Conservation (phyloP, 1,140 invertebrate genomes). For the Aphelenchoides besseyi region DNA sequence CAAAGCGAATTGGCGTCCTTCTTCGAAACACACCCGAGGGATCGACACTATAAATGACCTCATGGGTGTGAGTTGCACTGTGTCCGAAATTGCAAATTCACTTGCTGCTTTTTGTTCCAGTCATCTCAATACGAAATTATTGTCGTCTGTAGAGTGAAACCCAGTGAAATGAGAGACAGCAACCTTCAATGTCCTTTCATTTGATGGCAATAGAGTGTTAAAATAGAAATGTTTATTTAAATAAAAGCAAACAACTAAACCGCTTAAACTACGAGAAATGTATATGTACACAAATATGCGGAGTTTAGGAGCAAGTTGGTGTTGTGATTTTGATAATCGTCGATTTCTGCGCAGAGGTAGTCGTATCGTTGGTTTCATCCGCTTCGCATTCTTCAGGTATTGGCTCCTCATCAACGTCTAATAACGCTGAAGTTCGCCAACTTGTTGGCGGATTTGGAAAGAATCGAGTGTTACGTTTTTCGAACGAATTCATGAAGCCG, state of each 20-base stretch:
- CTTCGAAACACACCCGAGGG: too few relatives aligned
- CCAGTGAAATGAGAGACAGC: too few relatives aligned
- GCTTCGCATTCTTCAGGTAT: background rate
- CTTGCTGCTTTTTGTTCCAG: too few relatives aligned
- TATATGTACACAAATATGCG: background rate
- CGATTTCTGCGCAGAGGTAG: background rate
- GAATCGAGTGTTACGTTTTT: conserved; percentile 4
- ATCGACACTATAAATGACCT: background rate
- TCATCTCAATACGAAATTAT: background rate
- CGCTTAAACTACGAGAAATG: too few relatives aligned
- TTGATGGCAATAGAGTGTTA: too few relatives aligned
- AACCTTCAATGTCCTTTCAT: too few relatives aligned
- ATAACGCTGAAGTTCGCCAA: background rate
- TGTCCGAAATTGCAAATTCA: too few relatives aligned
- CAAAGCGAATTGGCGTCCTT: too few relatives aligned
- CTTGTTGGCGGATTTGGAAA: background rate
- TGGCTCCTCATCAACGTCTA: conserved; percentile 5
- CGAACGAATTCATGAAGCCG: background rate
- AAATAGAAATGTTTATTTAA: too few relatives aligned
- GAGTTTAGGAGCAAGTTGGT: background rate
- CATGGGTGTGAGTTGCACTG: too few relatives aligned
- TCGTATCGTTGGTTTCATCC: background rate
- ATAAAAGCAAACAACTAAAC: too few relatives aligned
- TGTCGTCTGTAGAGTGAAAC: background rate
- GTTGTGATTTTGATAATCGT: conserved; percentile 9